phyloP scores from a whole-genome alignment of 2,113 vertebrate genomes.

The Rhinolophus ferrumequinum region DNA sequence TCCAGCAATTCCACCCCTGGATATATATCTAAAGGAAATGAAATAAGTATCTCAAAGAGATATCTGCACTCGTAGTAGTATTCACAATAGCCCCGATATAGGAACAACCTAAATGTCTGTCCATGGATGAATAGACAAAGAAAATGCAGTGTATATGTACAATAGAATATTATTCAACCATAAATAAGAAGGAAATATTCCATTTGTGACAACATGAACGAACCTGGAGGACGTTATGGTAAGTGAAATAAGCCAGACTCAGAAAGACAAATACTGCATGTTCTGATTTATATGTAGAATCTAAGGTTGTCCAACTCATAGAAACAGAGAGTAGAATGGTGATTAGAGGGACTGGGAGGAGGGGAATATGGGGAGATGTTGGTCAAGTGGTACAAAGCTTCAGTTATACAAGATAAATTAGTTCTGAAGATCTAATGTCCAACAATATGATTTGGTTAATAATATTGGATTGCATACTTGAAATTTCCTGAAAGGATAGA shows the following conservation, averaged over 20 bases:
- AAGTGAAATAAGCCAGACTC: background rate
- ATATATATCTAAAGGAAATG: background rate
- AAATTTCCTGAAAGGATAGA: background rate
- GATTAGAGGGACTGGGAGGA: background rate
- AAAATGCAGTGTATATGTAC: background rate
- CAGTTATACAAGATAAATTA: background rate
- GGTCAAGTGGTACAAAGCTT: background rate
- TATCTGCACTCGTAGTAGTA: background rate
- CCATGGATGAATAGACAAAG: background rate
- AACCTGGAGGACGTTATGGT: background rate
- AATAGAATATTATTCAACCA: background rate
- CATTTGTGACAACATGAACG: background rate
- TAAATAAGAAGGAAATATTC: background rate
- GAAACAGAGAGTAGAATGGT: background rate
- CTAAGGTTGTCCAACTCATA: background rate
- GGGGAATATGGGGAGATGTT: background rate
- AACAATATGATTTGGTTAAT: background rate
- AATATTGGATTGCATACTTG: background rate
- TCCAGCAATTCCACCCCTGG: too few species aligned
- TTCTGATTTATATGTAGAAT: background rate
- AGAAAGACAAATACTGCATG: background rate
- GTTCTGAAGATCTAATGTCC: background rate
- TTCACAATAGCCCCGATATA: background rate
- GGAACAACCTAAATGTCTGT: background rate
- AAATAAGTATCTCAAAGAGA: background rate